Evolutionary conservation across 2,888 invertebrate genomes (phyloP), one percentile per base, ranked within the genome.

Genomic region (Drosophila antonietae): DNA sequence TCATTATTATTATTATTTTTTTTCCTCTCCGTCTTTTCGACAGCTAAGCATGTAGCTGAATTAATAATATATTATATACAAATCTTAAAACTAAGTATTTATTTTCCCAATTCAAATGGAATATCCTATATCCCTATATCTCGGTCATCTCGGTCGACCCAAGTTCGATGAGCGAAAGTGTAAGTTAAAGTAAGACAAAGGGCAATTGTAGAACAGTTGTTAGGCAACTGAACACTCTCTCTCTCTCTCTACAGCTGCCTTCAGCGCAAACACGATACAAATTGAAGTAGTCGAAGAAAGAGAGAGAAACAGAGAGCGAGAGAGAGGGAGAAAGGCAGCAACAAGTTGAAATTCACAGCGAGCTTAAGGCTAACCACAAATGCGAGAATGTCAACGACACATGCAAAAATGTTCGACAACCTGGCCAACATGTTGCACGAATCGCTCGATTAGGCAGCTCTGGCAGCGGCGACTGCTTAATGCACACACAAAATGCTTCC

Each of bases 381-480:
- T 53, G 20, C 15, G 20, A 10, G 52, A 53, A 37, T 15, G 37
- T 53, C 52, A 53, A 35, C 37, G 37, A 37, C 37, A 53, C 52
- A 53, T 53, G 52, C 52, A 37, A 37, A 53, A 53, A 53, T 53
- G 37, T 53, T 37, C 37, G 23, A 53, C 37, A 37, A 53, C 52
- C 52, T 53, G 52, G 52, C 37, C 52, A 37, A 20, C 20, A 35
- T 35, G 35, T 20, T 52, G 52, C 20, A 20, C 33, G 35, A 52
- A 37, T 35, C 52, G 52, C 20, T 52, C 52, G 52, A 52, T 52
- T 35, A 35, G 35, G 18, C 52, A 53, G 23, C 9, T 9, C 9
- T 9, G 37, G 23, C 35, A 53, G 33, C 37, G 23, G 35, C 37
- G 52, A 37, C 35, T 51, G 20, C 20, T 18, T 33, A 51, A 51